These are phyloP conservation scores for Diadumene lineata DNA, from an alignment of 92 coral and sea anemone species.

Conservation along the genomic window DNA sequence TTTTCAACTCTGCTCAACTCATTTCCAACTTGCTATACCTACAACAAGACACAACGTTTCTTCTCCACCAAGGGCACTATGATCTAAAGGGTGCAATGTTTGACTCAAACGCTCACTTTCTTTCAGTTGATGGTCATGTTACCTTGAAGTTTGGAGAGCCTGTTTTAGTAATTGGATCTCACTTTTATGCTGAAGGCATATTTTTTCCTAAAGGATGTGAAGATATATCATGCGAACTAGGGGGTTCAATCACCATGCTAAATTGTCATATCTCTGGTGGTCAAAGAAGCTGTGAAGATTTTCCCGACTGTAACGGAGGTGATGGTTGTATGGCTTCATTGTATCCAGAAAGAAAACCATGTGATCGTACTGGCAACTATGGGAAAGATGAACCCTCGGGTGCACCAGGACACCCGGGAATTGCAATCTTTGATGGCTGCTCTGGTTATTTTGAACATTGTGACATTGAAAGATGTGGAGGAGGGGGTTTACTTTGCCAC, in stretches of 20 bases:
- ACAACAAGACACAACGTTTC: conserved; percentile 39
- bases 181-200: conserved; percentile 52
- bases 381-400: conserved; percentile 44
- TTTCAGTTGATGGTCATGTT: conserved; percentile 37
- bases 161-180: neutral
- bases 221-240: conserved; percentile 17
- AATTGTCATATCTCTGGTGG: conserved; percentile 66
- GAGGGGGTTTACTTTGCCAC: conserved; percentile 50
- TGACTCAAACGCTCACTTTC: conserved; percentile 32
- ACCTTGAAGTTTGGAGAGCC: conserved; percentile 10
- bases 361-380: conserved; percentile 53
- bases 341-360: conserved; percentile 29
- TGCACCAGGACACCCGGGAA: conserved; percentile 37
- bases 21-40: conserved; percentile 8
- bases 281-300: conserved; percentile 57
- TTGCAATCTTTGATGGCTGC: conserved; percentile 32
- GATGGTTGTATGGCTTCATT: conserved; percentile 58
- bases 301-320: conserved; percentile 79
- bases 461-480: conserved; percentile 49
- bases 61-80: conserved; percentile 54
- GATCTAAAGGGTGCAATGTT: conserved; percentile 13
- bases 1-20: conserved; percentile 40
- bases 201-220: conserved; percentile 35
- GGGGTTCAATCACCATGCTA: conserved; percentile 13
- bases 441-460: conserved; percentile 52